Evolutionary conservation across 2,888 invertebrate species (phyloP), one percentile per base, ranked within the genome.

Genomic region (Sesia apiformis): DNA sequence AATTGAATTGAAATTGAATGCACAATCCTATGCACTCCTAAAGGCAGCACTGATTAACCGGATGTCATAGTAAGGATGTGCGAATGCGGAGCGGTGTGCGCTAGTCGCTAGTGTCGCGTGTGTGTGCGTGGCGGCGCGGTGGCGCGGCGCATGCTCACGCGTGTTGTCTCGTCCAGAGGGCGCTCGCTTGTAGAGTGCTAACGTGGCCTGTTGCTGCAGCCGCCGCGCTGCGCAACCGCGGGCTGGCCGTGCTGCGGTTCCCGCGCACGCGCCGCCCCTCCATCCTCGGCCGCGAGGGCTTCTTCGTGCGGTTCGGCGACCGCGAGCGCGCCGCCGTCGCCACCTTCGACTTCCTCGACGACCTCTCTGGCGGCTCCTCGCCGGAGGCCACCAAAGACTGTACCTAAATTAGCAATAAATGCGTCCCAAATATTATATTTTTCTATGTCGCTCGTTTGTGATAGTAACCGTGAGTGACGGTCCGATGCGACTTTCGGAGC

Each of bases 261-360:
- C 74, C 80, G 62, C 90, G 78, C 72, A 70, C 64, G 70, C 90
- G 81, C 69, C 90, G 95, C 56, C 93, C 94, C 52, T 93, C 94
- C 72, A 94, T 95, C 86, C 92, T 95, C 71, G 94, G 94, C 66
- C 91, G 95, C 58, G 92, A 93, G 61, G 94, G 94, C 70, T 94
- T 95, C 90, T 95, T 92, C 91, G 93, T 93, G 59, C 92, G 95
- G 65, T 95, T 92, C 88, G 95, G 95, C 52, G 93, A 94, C 66
- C 92, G 93, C 72, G 95, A 95, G 75, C 91, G 91, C 60, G 94
- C 94, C 74, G 95, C 95, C 60, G 93, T 95, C 65, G 93, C 94
- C 60, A 93, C 92, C 67, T 95, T 95, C 87, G 94, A 95, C 87
- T 95, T 95, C 90, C 91, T 95, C 67, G 93, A 95, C 81, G 93